Base-by-base conservation (phyloP, 2,888 invertebrate species). In the Galeopsomyia nigrocyanea region DNA sequence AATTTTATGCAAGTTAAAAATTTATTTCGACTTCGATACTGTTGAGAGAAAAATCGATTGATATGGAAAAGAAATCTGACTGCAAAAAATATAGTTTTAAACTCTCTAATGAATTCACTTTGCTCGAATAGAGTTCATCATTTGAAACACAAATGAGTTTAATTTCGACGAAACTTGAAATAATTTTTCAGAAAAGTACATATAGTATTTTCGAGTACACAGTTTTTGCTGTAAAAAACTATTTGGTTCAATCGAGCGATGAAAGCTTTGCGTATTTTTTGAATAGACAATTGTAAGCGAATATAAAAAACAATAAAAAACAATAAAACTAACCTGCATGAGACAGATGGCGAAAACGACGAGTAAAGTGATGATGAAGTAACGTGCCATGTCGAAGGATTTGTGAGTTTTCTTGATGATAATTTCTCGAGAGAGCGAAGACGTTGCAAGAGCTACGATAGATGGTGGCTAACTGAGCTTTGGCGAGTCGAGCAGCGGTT, bases 251-350 rank as follows among this genome's bases (percentile, higher is more conserved):
- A 1, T 13, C 7, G 5, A 39, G 39, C 7, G 10, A 39, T 10
- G 39, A 39, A 1, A 13, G 13, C 7, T 9, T 39, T 39, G 7
- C 39, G 13, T 10, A 39, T 10, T 3, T 3, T 13, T 39, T 13
- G 7, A 10, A 39, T 10, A 10, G 10, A 39, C 1, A 39, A 39
- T 26, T 39, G 39, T 1, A 22, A 62, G 21, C 21, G 49, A 62
- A 56, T 46, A 31, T 6, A 61, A 22, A 14, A 47, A 49, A 17
- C 49, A 22, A 17, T 31, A 21, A 47, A 22, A n/a, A 46, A 47
- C 14, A 56, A 2, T 56, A n/a, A n/a, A 66, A 71, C 68, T 77
- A 77, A 84, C 83, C 81, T 83, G 80, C 17, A 73, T 57, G n/a
- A 73, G 2, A 66, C 72, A 80, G 63, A 80, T 21, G 31, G 80